Percentiles rank a stretch among this genome's conserved stretches.
Conservation (phyloP, 2,888 invertebrate species). For the Lycocerus yunnanus region DNA sequence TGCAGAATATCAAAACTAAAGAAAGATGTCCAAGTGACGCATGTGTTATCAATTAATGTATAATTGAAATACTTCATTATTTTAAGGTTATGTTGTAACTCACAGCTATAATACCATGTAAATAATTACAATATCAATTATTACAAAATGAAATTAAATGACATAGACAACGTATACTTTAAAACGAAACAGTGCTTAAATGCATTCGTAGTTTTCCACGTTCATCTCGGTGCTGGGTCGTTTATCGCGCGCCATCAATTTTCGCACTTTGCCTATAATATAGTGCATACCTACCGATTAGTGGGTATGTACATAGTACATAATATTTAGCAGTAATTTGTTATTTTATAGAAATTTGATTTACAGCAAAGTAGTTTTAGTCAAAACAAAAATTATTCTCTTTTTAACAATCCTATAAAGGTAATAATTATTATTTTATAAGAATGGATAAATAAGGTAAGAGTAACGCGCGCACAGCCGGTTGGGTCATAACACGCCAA, state of each 20-base stretch:
- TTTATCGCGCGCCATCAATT: background rate
- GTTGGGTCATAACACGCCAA: conserved; percentile 48
- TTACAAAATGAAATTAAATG: background rate
- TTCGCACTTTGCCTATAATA: background rate
- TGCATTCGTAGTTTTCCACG: background rate
- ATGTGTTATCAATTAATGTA: background rate
- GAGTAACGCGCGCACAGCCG: conserved; percentile 45
- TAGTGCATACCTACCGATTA: too few species aligned
- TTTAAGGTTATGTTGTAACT: background rate
- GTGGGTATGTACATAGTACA: too few species aligned
- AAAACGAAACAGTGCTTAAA: background rate
- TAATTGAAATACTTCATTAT: background rate
- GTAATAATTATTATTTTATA: conserved; percentile 34
- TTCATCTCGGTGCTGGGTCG: background rate
- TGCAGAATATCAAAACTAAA: background rate
- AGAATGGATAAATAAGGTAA: conserved; percentile 41
- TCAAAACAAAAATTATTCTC: background rate
- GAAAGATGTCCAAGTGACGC: background rate
- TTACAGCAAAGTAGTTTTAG: background rate
- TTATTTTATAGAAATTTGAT: background rate
- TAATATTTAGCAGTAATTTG: background rate
- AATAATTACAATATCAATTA: background rate
- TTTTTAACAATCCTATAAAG: conserved; percentile 15
- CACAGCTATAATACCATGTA: background rate
- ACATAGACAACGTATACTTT: background rate